Base-by-base conservation (phyloP, 1,140 invertebrate genomes). In the Leptoteleia sp. region DNA sequence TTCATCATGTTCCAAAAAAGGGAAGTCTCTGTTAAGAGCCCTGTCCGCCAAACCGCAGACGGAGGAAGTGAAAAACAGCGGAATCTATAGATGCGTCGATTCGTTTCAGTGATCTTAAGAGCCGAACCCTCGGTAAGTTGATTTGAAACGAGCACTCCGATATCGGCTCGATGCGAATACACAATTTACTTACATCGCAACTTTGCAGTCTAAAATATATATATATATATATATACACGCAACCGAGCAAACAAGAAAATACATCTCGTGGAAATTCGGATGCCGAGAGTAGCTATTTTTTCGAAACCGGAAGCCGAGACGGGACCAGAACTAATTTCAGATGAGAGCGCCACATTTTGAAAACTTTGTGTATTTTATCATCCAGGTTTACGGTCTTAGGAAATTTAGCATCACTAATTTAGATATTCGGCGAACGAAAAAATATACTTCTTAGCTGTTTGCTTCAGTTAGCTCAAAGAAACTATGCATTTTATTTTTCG, bases 31-130 rank as follows among this genome's bases (percentile, higher is more conserved):
- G 57, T 70, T 76, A 76, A 68, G 64, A 76, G 73, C 64, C 40
- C 27, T 65, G 43, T 57, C 57, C 64, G 64, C 57, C 64, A 55
- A 76, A 76, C 72, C 72, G 72, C 72, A 68, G 52, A 76, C 72
- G 72, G 54, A 76, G 73, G 64, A 70, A 68, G 64, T 70, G 57
- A 76, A 76, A 76, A 76, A 76, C 64, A 76, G 73, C 73, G 55
- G 59, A 64, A 76, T 76, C 73, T 64, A 76, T 76, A 70, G 73
- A 68, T 77, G 67, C 65, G 59, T 72, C 65, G 75, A 78, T 78
- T 78, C 75, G 67, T 78, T 67, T 78, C 75, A 72, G 59, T 72
- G 75, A 78, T 78, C 75, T 78, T 72, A 78, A 55, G 54, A 78
- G 67, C 75, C 67, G 75, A 78, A 64, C 59, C 50, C 61, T 71